Conservation (phyloP, 1,140 invertebrate species). For the Brachionus plicatilis region DNA sequence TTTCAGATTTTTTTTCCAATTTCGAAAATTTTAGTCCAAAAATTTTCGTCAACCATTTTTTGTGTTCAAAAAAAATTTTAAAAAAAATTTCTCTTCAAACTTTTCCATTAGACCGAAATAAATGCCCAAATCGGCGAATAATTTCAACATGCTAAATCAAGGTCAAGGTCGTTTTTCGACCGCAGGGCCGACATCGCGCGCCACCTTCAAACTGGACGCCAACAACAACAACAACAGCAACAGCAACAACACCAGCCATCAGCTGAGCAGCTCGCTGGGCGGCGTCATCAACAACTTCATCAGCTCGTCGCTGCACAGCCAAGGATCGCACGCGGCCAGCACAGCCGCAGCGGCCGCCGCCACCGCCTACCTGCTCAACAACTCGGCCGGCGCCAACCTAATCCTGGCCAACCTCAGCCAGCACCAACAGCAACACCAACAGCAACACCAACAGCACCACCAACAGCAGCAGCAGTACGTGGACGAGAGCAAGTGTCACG, state of each 20-base stretch:
- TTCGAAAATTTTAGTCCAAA: too few species aligned
- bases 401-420: neutral
- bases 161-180: neutral
- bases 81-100: too few species aligned
- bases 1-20: too few species aligned
- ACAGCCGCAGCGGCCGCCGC: neutral
- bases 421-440: neutral
- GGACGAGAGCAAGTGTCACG: constrained; percentile 31
- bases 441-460: neutral
- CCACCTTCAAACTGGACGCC: neutral
- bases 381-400: neutral
- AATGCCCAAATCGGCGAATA: constrained; percentile 1
- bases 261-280: neutral
- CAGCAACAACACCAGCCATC: neutral
- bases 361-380: constrained; percentile 9
- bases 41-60: too few species aligned
- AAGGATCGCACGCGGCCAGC: neutral
- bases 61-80: too few species aligned
- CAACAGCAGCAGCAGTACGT: neutral
- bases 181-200: neutral
- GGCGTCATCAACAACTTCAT: constrained; percentile 19
- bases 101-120: neutral
- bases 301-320: neutral
- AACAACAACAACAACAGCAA: neutral
- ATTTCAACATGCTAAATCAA: neutral